Conservation (phyloP, 2,888 invertebrate species). For the Xiphydria camelus region DNA sequence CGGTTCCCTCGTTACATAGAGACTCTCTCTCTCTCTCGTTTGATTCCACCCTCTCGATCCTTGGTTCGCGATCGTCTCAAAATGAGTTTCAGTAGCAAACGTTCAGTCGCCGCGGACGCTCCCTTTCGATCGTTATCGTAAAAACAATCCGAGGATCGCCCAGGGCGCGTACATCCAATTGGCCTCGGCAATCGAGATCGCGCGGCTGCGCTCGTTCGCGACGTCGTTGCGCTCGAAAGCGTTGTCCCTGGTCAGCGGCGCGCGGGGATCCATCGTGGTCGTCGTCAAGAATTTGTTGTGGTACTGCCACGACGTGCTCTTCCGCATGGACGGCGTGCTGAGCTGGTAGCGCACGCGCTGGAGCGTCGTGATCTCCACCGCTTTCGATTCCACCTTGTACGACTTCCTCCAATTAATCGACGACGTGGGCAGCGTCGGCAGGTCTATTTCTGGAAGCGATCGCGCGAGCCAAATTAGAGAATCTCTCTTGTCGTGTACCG, state of each 20-base stretch:
- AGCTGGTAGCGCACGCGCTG: constrained; percentile 40
- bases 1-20: neutral
- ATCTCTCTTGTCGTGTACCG: too few species aligned
- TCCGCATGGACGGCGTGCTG: constrained; percentile 48
- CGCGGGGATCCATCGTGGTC: constrained; percentile 44
- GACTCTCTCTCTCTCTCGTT: too few species aligned
- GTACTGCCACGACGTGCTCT: constrained; percentile 41
- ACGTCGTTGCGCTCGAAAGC: constrained; percentile 44
- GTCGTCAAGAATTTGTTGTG: constrained; percentile 36
- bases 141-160: constrained; percentile 1
- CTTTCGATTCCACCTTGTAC: constrained; percentile 38
- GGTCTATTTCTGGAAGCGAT: constrained; percentile 43
- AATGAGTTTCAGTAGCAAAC: too few species aligned
- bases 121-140: neutral
- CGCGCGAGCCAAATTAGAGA: too few species aligned
- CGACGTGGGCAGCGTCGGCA: constrained; percentile 37
- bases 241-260: constrained; percentile 43
- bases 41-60: too few species aligned
- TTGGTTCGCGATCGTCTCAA: too few species aligned
- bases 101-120: constrained; percentile 14
- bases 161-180: too few species aligned
- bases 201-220: constrained; percentile 20
- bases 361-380: constrained; percentile 35
- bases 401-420: constrained; percentile 36
- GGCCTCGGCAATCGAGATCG: too few species aligned